These are phyloP conservation scores for Pelodiscus sinensis DNA, from an alignment of 2,113 vertebrate genomes.

Conservation along the genomic window DNA sequence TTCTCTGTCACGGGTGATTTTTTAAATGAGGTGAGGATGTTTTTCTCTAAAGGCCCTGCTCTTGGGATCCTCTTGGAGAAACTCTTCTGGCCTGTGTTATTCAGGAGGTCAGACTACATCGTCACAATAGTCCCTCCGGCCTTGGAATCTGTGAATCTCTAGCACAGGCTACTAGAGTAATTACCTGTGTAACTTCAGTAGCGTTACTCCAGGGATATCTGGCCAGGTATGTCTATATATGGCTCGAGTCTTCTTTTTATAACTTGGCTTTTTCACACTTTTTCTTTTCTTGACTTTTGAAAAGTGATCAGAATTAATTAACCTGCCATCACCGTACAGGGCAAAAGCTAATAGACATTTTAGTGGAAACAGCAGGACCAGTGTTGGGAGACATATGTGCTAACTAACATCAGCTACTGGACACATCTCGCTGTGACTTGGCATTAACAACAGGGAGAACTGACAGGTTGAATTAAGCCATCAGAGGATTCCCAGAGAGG, in stretches of 20 bases:
- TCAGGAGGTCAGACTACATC: not conserved
- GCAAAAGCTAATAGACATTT: not conserved
- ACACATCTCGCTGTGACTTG: not conserved
- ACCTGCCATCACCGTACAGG: not conserved
- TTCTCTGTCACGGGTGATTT: not conserved
- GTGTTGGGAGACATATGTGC: no score
- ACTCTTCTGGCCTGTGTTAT: not conserved
- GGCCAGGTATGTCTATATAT: not conserved
- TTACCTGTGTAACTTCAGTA: not conserved
- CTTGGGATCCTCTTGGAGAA: not conserved
- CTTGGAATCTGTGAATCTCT: not conserved
- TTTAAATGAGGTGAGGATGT: not conserved
- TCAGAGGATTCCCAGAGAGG: not conserved
- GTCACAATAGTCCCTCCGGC: not conserved
- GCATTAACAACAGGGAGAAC: accelerated
- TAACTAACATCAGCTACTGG: not conserved
- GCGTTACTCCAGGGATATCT: not conserved
- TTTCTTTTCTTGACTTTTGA: not conserved
- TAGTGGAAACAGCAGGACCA: not conserved
- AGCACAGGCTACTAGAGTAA: not conserved
- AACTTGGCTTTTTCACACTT: not conserved
- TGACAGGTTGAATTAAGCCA: not conserved
- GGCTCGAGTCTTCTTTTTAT: not conserved
- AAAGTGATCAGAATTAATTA: not conserved
- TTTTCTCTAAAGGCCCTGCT: not conserved